Base-by-base conservation (phyloP, 2,113 vertebrate genomes). In the Recurvirostra avosetta region DNA sequence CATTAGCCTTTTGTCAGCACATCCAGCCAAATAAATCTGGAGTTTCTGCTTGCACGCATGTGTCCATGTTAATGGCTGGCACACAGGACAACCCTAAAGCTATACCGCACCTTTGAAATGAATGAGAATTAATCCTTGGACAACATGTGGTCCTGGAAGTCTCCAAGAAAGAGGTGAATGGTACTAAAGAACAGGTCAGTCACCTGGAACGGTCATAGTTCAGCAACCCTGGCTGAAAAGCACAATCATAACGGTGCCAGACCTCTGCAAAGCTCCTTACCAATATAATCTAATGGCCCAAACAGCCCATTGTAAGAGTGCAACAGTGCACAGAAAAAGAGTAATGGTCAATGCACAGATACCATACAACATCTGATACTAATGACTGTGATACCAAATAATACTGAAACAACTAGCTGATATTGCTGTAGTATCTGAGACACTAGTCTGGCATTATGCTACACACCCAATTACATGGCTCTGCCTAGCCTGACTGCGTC, bases 11-110 rank as follows among this genome's bases (percentile, higher is more conserved):
- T 83, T 78, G 30, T 59, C 50, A 67, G 67, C 63, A 73, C 11
- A 8, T 25, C 71, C 17, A 83, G 55, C 6, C 65, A 77, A 77
- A 70, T 19, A 66, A 63, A 65, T 12, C 9, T 29, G 73, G 29
- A 94, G 30, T 71, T 91, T 78, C 73, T 81, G 56, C 27, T 70
- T 56, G 30, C 34, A 68, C 43, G n/a, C 32, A 23, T 5, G 4
- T n/a, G 12, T 55, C 45, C 86, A 6, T 2, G 3, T 26, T 71
- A 85, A 53, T 0, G 0, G 38, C 30, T 75, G 55, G 25, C 36
- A 72, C 59, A 29, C 20, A 59, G 75, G 32, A 83, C 29, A 77
- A 47, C 8, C n/a, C 50, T 30, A 74, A 92, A 83, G n/a, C 41
- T 49, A 25, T 9, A 83, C 6, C 16, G 38, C 59, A 73, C 5